phyloP scores from a whole-genome alignment of 2,797 vertebrate species.

The Acanthurus leucopareius region DNA sequence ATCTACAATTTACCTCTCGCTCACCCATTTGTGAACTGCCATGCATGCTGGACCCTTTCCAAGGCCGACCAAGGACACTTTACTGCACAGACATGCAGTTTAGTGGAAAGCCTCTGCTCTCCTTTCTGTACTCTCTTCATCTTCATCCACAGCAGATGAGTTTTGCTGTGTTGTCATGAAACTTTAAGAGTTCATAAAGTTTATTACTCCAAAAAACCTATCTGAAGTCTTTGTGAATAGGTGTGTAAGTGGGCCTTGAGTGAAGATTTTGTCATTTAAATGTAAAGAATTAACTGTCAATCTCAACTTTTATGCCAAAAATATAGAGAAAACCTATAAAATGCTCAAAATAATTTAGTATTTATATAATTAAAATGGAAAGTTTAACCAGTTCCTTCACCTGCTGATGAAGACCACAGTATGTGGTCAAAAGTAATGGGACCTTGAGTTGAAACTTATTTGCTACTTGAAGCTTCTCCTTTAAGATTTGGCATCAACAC shows the following conservation, averaged over 20 bases:
- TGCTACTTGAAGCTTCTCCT: neutral
- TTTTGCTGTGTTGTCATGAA: no score
- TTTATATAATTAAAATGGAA: neutral
- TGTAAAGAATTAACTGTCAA: neutral
- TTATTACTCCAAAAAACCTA: no score
- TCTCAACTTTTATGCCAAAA: neutral
- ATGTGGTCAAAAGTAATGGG: neutral
- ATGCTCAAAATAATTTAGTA: neutral
- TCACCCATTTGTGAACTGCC: neutral
- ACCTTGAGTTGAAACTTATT: neutral
- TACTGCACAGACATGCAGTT: no score
- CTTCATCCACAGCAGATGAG: neutral
- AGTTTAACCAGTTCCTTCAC: neutral
- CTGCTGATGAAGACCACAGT: conserved; percentile 1
- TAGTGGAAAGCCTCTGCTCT: no score
- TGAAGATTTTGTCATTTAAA: neutral
- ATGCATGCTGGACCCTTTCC: neutral
- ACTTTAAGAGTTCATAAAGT: no score
- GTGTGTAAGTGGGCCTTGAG: conserved; percentile 16
- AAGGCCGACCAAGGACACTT: no score
- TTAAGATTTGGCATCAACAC: neutral
- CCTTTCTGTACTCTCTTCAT: neutral
- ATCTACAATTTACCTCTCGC: neutral
- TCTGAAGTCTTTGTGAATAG: neutral
- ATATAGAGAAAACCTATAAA: neutral